A percentile compares a stretch with the other conserved stretches of the same genome.
phyloP scores from a whole-genome alignment of 1,140 invertebrate species.

The Phocides pigmalion region DNA sequence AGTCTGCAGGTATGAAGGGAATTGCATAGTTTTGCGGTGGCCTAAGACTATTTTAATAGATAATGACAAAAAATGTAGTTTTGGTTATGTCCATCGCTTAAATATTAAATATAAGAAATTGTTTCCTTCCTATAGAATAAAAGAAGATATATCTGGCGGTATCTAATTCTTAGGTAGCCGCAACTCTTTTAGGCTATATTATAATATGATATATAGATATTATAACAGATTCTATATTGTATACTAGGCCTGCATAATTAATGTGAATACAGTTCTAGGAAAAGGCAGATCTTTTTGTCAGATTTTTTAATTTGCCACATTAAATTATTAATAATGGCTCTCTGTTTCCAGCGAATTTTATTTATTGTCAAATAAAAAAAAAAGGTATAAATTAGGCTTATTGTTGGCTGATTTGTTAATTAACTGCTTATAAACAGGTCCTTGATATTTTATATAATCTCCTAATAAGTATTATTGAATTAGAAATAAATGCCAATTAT shows the following conservation, averaged over 20 bases:
- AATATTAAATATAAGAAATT: too few relatives aligned
- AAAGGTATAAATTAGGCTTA: not conserved
- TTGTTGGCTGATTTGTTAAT: not conserved
- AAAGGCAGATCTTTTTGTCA: too few relatives aligned
- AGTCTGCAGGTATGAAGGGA: not conserved
- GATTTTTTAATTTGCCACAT: too few relatives aligned
- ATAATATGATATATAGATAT: not conserved
- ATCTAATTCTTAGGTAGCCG: not conserved
- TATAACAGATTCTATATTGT: slow-evolving; percentile 1
- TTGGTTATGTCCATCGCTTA: too few relatives aligned
- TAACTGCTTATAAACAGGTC: not conserved
- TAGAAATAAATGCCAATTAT: slow-evolving; percentile 72
- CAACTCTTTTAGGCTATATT: not conserved
- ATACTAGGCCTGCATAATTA: too few relatives aligned
- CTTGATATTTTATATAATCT: slow-evolving; percentile 56
- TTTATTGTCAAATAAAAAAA: too few relatives aligned
- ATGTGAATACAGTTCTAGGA: too few relatives aligned
- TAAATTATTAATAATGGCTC: slow-evolving; percentile 5
- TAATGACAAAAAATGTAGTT: not conserved
- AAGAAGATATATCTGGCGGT: not conserved
- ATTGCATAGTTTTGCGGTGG: not conserved
- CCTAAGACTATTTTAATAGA: not conserved
- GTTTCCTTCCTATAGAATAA: not conserved
- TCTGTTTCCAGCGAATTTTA: not conserved
- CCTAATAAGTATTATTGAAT: slow-evolving; percentile 59